A percentile compares a stretch with the other conserved stretches of the same genome.
Conservation (phyloP, 1,140 invertebrate species). For the Chironomus striatipennis region DNA sequence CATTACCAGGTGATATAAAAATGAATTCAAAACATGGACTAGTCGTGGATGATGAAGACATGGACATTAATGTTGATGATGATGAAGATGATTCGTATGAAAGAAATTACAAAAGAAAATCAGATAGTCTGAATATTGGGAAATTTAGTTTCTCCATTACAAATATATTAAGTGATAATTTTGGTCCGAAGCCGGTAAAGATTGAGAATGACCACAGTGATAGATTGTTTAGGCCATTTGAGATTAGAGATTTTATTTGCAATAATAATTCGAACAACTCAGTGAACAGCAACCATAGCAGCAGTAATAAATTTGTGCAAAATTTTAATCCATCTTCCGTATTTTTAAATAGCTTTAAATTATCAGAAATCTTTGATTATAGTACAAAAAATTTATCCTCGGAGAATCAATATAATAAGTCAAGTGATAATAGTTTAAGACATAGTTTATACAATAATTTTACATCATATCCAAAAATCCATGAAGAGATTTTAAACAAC, state of each 20-base stretch:
- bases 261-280: slow-evolving; percentile 10
- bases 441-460: slow-evolving; percentile 25
- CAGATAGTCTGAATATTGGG: slow-evolving; percentile 17
- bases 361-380: slow-evolving; percentile 16
- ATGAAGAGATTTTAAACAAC: slow-evolving; percentile 36
- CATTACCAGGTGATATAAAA: neutral
- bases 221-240: slow-evolving; percentile 6
- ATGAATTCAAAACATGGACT: neutral
- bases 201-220: slow-evolving; percentile 27
- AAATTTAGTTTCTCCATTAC: slow-evolving; percentile 38
- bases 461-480: slow-evolving; percentile 38
- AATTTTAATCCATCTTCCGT: slow-evolving; percentile 13
- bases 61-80: slow-evolving; percentile 20
- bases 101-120: neutral
- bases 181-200: slow-evolving; percentile 29
- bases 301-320: neutral
- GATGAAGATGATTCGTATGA: neutral
- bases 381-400: slow-evolving; percentile 17
- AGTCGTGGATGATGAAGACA: neutral
- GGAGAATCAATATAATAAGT: neutral
- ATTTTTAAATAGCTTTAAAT: slow-evolving; percentile 5
- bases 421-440: slow-evolving; percentile 23
- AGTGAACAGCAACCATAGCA: neutral
- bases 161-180: slow-evolving; percentile 39
- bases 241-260: neutral